Evolutionary conservation across 2,888 invertebrate genomes (phyloP).

Genomic region (Heliconius erato): DNA sequence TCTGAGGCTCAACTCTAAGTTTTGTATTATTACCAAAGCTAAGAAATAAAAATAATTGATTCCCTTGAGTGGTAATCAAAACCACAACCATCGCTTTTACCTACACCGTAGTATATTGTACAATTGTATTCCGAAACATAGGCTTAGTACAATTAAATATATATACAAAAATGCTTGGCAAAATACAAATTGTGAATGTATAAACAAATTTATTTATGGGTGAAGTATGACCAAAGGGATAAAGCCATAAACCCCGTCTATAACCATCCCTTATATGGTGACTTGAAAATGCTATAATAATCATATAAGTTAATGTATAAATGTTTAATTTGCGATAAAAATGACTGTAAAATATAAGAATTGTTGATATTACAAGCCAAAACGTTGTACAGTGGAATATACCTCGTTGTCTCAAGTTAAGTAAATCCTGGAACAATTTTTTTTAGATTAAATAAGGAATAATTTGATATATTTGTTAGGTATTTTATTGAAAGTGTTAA

Average conservation of each 20-base stretch:
- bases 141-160: conserved; percentile 61
- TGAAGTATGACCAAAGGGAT: conserved; percentile 70
- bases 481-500: too few relatives aligned
- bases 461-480: too few relatives aligned
- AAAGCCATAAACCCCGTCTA: conserved; percentile 74
- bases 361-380: conserved; percentile 61
- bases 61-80: too few relatives aligned
- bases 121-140: conserved; percentile 55
- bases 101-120: conserved; percentile 44
- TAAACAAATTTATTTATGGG: conserved; percentile 67
- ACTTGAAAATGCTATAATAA: conserved; percentile 68
- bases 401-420: conserved; percentile 66
- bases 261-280: conserved; percentile 77
- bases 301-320: conserved; percentile 67
- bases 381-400: conserved; percentile 76
- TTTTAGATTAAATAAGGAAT: too few relatives aligned
- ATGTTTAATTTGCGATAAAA: conserved; percentile 63
- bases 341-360: conserved; percentile 64
- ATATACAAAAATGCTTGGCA: conserved; percentile 66
- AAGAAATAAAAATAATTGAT: too few relatives aligned
- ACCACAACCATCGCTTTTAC: neutral
- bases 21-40: too few relatives aligned
- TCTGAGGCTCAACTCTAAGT: too few relatives aligned
- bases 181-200: conserved; percentile 57
- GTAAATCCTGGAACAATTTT: conserved; percentile 68